A percentile compares a stretch with the other conserved stretches of the same genome.
Conservation (phyloP, 2,888 invertebrate genomes). For the Phlogophora meticulosa region DNA sequence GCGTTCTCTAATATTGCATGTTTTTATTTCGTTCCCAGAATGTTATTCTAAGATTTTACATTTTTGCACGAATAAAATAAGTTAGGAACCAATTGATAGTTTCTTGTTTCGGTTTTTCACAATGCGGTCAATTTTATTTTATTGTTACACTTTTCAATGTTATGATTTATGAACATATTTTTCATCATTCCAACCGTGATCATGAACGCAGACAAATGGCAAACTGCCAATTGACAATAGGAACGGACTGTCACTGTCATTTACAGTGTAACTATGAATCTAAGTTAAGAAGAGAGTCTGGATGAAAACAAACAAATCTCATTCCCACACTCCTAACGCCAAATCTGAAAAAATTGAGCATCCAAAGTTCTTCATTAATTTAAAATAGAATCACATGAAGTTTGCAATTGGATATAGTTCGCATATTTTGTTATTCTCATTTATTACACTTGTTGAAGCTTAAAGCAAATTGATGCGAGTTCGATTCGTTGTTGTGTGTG, state of each 20-base stretch:
- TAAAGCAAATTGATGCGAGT: slow-evolving; percentile 5
- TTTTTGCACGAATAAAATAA: too few species aligned
- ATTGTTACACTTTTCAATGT: neutral
- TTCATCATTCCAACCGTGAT: neutral
- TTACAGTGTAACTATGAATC: slow-evolving; percentile 13
- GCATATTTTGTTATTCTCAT: neutral
- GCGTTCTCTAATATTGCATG: slow-evolving; percentile 3
- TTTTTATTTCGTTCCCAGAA: too few species aligned
- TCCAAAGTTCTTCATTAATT: too few species aligned
- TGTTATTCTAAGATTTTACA: too few species aligned
- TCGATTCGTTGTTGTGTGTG: neutral
- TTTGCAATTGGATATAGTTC: neutral
- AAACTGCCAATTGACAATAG: neutral
- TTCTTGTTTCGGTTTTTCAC: too few species aligned
- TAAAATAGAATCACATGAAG: neutral
- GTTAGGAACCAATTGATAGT: too few species aligned
- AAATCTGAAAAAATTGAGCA: too few species aligned
- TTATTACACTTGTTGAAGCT: too few species aligned
- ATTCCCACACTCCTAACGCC: too few species aligned
- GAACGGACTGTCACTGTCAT: slow-evolving; percentile 11
- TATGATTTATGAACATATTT: neutral
- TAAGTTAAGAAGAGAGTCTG: too few species aligned
- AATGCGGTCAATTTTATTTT: neutral
- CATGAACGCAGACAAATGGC: slow-evolving; percentile 19
- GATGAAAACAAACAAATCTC: neutral